A percentile compares a stretch with the other conserved stretches of the same genome.
These are phyloP conservation scores for Micromussa lordhowensis DNA, from an alignment of 92 coral and sea anemone genomes.

Conservation along the genomic window DNA sequence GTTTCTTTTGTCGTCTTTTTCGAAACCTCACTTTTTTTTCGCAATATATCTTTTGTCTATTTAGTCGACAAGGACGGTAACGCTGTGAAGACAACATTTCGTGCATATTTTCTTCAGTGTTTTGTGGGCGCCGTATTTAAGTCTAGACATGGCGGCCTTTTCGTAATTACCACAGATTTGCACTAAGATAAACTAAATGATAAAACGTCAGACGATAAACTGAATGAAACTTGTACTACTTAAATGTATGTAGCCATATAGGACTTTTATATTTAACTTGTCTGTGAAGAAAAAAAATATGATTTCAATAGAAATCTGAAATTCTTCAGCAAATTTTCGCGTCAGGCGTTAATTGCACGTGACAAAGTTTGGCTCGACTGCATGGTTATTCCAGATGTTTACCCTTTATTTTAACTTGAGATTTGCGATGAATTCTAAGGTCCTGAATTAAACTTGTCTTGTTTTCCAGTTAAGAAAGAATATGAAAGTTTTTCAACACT, in stretches of 20 bases:
- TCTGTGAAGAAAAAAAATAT: background rate
- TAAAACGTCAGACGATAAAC: conserved; percentile 27
- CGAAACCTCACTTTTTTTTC: conserved; percentile 25
- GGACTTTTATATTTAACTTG: conserved; percentile 27
- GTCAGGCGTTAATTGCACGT: conserved; percentile 23
- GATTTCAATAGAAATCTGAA: conserved; percentile 36
- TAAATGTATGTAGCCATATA: conserved; percentile 28
- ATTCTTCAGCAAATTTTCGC: conserved; percentile 36
- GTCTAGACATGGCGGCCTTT: conserved; percentile 45
- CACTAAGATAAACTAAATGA: conserved; percentile 26
- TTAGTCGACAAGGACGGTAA: conserved; percentile 41
- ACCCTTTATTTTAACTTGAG: conserved; percentile 27
- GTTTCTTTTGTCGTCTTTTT: conserved; percentile 38
- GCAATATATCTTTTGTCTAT: conserved; percentile 33
- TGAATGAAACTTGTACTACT: conserved; percentile 33
- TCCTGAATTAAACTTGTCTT: conserved; percentile 38
- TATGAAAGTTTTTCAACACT: conserved; percentile 17
- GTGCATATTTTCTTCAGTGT: conserved; percentile 33
- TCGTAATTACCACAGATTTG: conserved; percentile 37
- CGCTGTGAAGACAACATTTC: conserved; percentile 34
- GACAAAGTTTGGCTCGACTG: conserved; percentile 41
- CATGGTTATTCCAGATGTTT: conserved; percentile 31
- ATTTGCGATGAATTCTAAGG: conserved; percentile 36
- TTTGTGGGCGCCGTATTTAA: conserved; percentile 21
- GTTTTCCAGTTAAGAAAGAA: conserved; percentile 36